A percentile compares a stretch with the other conserved stretches of the same genome.
Evolutionary conservation across 2,888 invertebrate species (phyloP).

Genomic region (Sialis lutaria): DNA sequence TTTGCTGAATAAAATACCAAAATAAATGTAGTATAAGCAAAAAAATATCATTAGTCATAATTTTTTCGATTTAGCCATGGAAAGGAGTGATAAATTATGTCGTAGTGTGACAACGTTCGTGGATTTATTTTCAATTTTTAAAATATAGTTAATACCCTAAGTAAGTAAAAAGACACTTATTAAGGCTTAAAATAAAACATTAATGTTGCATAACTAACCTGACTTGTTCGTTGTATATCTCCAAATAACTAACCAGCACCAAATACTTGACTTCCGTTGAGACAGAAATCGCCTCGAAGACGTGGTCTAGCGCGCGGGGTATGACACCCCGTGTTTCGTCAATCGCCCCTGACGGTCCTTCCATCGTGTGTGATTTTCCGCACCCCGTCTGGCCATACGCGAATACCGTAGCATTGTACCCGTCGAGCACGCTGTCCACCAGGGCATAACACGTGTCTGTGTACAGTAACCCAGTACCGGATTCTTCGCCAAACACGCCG

Average conservation of each 20-base stretch:
- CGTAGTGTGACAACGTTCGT: neutral
- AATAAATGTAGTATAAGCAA: too few relatives aligned
- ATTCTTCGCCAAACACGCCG: slow-evolving; percentile 59
- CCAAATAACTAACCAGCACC: slow-evolving; percentile 62
- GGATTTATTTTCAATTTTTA: neutral
- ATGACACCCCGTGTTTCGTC: slow-evolving; percentile 37
- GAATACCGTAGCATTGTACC: slow-evolving; percentile 85
- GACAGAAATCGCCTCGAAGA: slow-evolving; percentile 70
- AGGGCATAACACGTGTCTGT: slow-evolving; percentile 72
- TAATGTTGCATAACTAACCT: slow-evolving; percentile 17
- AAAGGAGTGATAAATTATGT: neutral
- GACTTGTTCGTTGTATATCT: slow-evolving; percentile 74
- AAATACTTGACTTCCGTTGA: slow-evolving; percentile 52
- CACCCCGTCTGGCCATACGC: slow-evolving; percentile 89
- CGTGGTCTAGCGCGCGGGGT: slow-evolving; percentile 69
- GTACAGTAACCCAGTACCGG: slow-evolving; percentile 72
- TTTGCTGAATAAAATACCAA: too few relatives aligned
- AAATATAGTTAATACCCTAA: neutral
- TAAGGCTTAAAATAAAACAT: too few relatives aligned
- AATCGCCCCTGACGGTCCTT: slow-evolving; percentile 30
- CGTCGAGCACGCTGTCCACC: slow-evolving; percentile 66
- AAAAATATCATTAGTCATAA: too few relatives aligned
- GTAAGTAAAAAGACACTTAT: too few relatives aligned
- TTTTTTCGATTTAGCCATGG: too few relatives aligned
- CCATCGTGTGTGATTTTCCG: slow-evolving; percentile 85